Evolutionary conservation across 2,888 invertebrate genomes (phyloP).

Genomic region (Aphrophora alni): DNA sequence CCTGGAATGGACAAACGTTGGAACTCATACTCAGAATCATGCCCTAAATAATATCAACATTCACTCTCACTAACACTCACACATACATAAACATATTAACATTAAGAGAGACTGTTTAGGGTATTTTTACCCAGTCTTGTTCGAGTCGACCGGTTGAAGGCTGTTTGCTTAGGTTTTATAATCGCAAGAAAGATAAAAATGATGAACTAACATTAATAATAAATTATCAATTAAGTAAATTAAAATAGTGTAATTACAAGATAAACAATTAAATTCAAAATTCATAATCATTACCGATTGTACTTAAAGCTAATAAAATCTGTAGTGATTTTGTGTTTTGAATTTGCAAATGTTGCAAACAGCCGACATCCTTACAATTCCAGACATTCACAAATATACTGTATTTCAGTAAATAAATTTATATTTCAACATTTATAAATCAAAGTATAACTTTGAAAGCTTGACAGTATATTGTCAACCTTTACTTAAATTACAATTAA

Average conservation of each 20-base stretch:
- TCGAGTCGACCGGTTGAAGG: not conserved
- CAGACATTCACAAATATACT: not conserved
- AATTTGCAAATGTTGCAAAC: not conserved
- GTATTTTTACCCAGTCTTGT: not conserved
- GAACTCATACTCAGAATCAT: conserved; percentile 10
- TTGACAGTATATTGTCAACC: not conserved
- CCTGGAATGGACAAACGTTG: conserved; percentile 31
- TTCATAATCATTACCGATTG: not conserved
- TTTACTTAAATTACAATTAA: not conserved
- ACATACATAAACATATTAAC: not conserved
- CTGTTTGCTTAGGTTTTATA: not conserved
- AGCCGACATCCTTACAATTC: not conserved
- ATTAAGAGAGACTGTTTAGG: conserved; percentile 9
- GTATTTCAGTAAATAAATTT: not conserved
- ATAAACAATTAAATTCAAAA: not conserved
- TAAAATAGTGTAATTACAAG: not conserved
- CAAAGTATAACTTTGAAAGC: not conserved
- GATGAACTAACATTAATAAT: too few species aligned
- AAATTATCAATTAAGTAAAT: too few species aligned
- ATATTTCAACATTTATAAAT: not conserved
- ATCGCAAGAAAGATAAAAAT: not conserved
- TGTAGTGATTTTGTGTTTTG: not conserved
- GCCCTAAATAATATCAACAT: conserved; percentile 6
- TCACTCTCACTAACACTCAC: not conserved
- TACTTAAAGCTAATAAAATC: not conserved